A percentile compares a stretch with the other conserved stretches of the same genome.
These are phyloP conservation scores for Polyommatus icarus DNA, from an alignment of 2,888 invertebrate species.

Conservation along the genomic window DNA sequence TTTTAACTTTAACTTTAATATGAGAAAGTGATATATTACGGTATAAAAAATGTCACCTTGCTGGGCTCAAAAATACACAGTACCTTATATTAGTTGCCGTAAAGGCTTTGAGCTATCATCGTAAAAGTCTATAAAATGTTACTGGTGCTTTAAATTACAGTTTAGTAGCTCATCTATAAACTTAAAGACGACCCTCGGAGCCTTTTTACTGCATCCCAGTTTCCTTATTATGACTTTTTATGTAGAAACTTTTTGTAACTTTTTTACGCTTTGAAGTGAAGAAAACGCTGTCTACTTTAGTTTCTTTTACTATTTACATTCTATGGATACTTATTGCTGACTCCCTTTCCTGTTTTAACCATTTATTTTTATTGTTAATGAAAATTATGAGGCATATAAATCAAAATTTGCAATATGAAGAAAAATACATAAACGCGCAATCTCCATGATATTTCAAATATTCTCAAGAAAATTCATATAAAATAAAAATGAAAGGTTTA, in stretches of 20 bases:
- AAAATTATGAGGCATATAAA: neutral
- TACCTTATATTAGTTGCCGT: conserved; percentile 21
- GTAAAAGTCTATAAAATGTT: conserved; percentile 31
- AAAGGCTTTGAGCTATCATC: conserved; percentile 23
- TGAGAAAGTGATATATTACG: neutral
- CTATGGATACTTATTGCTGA: neutral
- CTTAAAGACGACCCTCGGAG: conserved; percentile 30
- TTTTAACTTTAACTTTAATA: neutral
- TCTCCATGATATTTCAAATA: too few relatives aligned
- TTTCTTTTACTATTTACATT: neutral
- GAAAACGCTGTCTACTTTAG: neutral
- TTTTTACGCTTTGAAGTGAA: conserved; percentile 5
- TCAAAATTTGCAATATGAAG: too few relatives aligned
- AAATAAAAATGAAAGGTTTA: neutral
- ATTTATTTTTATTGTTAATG: neutral
- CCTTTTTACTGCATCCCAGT: conserved; percentile 30
- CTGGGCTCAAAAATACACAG: neutral
- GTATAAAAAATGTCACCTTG: neutral
- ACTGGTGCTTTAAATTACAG: conserved; percentile 31
- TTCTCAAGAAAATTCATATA: neutral
- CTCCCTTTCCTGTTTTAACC: neutral
- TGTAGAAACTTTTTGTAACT: conserved; percentile 21
- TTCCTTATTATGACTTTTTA: conserved; percentile 29
- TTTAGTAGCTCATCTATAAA: conserved; percentile 31
- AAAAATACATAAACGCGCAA: neutral